Evolutionary conservation across 2,797 vertebrate species (phyloP).

Genomic region (Trachops cirrhosus): DNA sequence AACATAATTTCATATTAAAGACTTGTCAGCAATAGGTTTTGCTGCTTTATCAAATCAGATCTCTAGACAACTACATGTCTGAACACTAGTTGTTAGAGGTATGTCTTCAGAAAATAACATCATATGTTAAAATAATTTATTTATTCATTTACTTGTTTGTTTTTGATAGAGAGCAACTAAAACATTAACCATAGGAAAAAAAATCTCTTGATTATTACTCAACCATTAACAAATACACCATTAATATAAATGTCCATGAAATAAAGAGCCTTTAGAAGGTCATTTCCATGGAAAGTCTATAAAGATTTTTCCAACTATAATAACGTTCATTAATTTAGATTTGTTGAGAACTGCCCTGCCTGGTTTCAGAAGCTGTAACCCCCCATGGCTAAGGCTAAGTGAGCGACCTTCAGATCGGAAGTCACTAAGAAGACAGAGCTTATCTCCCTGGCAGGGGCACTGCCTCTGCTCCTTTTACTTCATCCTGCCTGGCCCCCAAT

Average conservation of each 20-base stretch:
- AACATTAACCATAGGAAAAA: background rate
- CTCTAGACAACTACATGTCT: constrained; percentile 12
- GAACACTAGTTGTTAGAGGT: background rate
- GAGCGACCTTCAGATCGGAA: too few species aligned
- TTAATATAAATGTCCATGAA: constrained; percentile 2
- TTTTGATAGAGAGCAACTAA: background rate
- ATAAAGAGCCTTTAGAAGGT: constrained; percentile 17
- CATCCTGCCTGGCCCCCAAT: too few species aligned
- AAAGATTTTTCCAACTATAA: background rate
- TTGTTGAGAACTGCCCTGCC: too few species aligned
- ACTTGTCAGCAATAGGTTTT: background rate
- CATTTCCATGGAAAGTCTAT: constrained; percentile 13
- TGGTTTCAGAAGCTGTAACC: too few species aligned
- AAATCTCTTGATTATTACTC: background rate
- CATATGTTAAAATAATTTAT: background rate
- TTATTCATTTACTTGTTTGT: background rate
- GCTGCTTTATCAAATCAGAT: constrained; percentile 2
- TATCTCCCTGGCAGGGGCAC: too few species aligned
- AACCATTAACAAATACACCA: constrained; percentile 13
- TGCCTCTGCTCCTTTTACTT: too few species aligned
- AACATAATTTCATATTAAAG: background rate
- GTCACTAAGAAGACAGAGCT: too few species aligned
- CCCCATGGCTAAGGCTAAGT: too few species aligned
- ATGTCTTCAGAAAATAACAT: background rate
- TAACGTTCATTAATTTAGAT: background rate